Percentiles rank a stretch among this genome's conserved stretches.
These are phyloP conservation scores for Phrynosoma blainvillii DNA, from an alignment of 2,113 vertebrate genomes.

Conservation along the genomic window DNA sequence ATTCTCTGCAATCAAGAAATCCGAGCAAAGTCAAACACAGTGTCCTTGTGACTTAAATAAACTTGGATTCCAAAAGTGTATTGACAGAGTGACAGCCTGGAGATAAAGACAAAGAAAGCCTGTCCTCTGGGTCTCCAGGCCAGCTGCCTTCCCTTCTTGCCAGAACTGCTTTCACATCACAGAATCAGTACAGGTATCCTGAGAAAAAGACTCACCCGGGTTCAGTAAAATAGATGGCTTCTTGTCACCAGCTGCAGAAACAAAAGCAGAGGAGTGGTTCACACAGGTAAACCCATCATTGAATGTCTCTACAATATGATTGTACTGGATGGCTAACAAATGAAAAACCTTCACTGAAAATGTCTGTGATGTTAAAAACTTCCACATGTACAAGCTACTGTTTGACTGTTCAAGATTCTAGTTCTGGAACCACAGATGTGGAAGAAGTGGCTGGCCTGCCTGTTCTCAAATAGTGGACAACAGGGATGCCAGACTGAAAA, in stretches of 20 bases:
- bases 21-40: neutral
- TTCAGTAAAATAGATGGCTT: slow-evolving; percentile 65
- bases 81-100: neutral
- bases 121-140: neutral
- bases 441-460: neutral
- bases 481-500: too few relatives aligned
- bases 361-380: neutral
- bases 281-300: neutral
- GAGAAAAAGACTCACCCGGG: slow-evolving; percentile 46
- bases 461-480: too few relatives aligned
- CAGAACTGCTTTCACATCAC: neutral
- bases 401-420: too few relatives aligned
- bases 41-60: too few relatives aligned
- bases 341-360: neutral
- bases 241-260: slow-evolving; percentile 51
- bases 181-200: neutral
- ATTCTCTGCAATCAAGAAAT: slow-evolving; percentile 64
- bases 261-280: neutral
- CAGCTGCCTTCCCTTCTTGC: neutral
- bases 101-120: neutral
- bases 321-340: neutral
- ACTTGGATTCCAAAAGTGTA: neutral
- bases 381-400: neutral
- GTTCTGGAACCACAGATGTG: neutral
- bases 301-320: neutral